Conservation (phyloP, 2,888 invertebrate genomes). For the Morpho deidamia region DNA sequence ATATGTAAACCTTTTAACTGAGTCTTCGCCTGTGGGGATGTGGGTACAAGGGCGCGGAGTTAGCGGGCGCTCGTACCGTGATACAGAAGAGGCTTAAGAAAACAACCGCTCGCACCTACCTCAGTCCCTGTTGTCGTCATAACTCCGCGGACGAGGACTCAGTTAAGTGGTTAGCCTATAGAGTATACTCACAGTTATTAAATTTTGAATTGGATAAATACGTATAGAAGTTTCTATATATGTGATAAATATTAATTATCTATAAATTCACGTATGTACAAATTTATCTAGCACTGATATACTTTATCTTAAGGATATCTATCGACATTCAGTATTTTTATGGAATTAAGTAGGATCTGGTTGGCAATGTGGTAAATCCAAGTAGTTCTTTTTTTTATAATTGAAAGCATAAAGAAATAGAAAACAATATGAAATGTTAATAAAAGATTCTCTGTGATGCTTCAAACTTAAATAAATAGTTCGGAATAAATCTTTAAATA, state of each 20-base stretch:
- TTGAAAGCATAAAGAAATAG: not conserved
- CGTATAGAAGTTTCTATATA: slow-evolving; percentile 36
- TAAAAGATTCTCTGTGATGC: too few relatives aligned
- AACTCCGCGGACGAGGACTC: too few relatives aligned
- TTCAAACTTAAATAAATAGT: too few relatives aligned
- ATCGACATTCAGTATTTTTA: slow-evolving; percentile 19
- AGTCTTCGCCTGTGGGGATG: too few relatives aligned
- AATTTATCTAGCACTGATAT: slow-evolving; percentile 39
- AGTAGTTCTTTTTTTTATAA: not conserved
- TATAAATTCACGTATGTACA: slow-evolving; percentile 47
- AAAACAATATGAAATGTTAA: too few relatives aligned
- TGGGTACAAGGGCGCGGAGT: too few relatives aligned
- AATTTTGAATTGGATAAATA: slow-evolving; percentile 28
- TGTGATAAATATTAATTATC: slow-evolving; percentile 44
- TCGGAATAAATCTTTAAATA: too few relatives aligned
- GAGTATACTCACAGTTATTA: slow-evolving; percentile 15
- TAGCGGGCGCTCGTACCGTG: too few relatives aligned
- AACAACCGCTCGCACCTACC: too few relatives aligned
- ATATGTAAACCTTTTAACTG: too few relatives aligned
- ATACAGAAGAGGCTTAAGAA: too few relatives aligned
- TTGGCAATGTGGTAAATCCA: not conserved
- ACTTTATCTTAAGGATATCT: slow-evolving; percentile 26
- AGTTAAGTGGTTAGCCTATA: not conserved
- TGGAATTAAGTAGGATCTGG: slow-evolving; percentile 21
- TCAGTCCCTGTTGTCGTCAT: too few relatives aligned